Percentiles rank a stretch among this genome's conserved stretches.
Conservation (phyloP, 2,113 vertebrate genomes). For the Chionomys nivalis region DNA sequence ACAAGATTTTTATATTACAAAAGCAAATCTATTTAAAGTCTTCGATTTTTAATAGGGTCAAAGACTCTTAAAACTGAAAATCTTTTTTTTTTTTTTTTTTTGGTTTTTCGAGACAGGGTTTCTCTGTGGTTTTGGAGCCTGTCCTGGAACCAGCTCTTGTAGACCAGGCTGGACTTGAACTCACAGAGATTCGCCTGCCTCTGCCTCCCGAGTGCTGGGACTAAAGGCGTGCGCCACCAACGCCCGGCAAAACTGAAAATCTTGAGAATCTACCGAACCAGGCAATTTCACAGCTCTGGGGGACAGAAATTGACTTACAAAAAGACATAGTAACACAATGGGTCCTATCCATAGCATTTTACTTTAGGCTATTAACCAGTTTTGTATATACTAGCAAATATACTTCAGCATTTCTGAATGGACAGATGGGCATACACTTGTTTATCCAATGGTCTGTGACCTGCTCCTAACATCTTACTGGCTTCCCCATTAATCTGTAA, state of each 20-base stretch:
- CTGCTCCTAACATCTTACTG: neutral
- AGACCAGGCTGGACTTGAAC: no score
- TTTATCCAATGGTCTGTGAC: constrained; percentile 22
- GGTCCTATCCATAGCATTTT: neutral
- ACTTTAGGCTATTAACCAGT: constrained; percentile 14
- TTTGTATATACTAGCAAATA: constrained; percentile 9
- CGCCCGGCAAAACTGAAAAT: constrained; percentile 24
- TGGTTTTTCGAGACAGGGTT: no score
- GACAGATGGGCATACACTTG: neutral
- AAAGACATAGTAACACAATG: neutral
- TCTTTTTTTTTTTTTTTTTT: no score
- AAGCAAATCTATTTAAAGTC: neutral
- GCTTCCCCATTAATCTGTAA: constrained; percentile 2
- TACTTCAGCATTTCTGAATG: constrained; percentile 50
- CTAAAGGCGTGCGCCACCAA: no score
- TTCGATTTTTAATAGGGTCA: constrained; percentile 36
- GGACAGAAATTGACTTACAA: neutral
- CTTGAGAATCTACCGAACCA: neutral
- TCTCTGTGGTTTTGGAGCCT: no score
- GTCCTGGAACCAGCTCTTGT: no score
- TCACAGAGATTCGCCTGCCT: no score
- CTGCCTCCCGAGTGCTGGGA: no score
- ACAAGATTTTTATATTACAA: constrained; percentile 14
- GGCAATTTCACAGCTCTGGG: neutral
- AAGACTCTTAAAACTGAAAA: constrained; percentile 20